Evolutionary conservation across 2,888 invertebrate species (phyloP).

Genomic region (Gerris lacustris): DNA sequence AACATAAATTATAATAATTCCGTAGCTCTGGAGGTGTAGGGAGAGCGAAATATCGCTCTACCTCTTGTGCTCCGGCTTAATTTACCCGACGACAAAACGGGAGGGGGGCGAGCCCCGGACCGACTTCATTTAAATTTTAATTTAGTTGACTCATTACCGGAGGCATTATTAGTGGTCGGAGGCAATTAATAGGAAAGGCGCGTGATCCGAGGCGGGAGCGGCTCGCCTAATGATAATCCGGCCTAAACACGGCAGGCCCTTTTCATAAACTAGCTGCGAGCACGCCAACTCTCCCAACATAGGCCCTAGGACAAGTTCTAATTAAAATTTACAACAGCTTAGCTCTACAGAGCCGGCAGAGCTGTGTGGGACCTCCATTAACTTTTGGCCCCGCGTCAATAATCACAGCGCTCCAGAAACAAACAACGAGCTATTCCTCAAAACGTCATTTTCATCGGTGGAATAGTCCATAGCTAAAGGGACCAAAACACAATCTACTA

Average conservation of each 20-base stretch:
- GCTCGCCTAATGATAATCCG: background rate
- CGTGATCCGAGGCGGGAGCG: background rate
- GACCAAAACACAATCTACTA: too few relatives aligned
- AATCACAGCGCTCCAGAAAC: background rate
- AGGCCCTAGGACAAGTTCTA: constrained; percentile 2
- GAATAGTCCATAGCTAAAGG: too few relatives aligned
- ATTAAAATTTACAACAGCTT: constrained; percentile 3
- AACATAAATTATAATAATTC: constrained; percentile 3
- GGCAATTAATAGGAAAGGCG: background rate
- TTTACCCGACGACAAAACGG: background rate
- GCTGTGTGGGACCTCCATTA: background rate
- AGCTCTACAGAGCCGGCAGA: background rate
- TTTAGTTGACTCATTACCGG: constrained; percentile 3
- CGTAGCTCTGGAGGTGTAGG: background rate
- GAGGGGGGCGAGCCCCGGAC: background rate
- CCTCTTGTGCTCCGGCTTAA: background rate
- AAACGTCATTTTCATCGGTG: too few relatives aligned
- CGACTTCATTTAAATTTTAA: constrained; percentile 1
- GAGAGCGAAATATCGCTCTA: background rate
- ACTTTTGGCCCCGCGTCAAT: background rate
- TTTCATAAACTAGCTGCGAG: background rate
- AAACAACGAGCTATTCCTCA: too few relatives aligned
- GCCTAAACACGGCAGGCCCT: background rate
- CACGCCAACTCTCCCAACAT: background rate
- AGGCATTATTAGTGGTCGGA: constrained; percentile 5